Base-by-base conservation (phyloP, 2,888 invertebrate genomes). In the Plebejus argus region DNA sequence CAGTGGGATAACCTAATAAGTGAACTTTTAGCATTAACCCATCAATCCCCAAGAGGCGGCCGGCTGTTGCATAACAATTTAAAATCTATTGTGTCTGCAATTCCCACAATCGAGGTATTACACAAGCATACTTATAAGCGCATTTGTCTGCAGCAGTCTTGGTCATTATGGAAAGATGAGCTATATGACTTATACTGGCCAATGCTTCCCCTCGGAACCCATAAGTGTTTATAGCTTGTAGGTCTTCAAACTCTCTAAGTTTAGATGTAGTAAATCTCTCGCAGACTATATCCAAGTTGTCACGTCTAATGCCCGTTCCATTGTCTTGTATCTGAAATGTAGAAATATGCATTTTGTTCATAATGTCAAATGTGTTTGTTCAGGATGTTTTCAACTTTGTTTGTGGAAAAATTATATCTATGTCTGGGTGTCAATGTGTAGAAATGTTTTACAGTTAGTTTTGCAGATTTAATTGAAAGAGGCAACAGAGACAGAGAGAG, bases 181-280 rank as follows among this genome's bases (percentile, higher is more conserved):
- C 98, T 39, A 99, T 97, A 90, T 99, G 98, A 85, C 98, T 99
- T 77, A 99, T 98, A 87, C 99, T 99, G 0, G 99, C 98, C 77
- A 99, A 91, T 0, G 99, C 99, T 93, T 99, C 99, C 0, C 99
- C 99, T 45, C 99, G 95, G 92, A 99, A 99, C 0, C 99, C 99
- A 89, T 98, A 99, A 0, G 99, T 99, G 7, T 95, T 93, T 83
- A 99, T 99, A 71, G 95, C 95, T 77, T 95, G 95, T 20, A 99
- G 93, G 91, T 99, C 99, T 83, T 99, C 98, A 91, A 98, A 99
- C 82, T 96, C 95, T 74, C 95, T 91, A 28, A 99, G 91, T 90
- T 99, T 99, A 28, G 99, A 99, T 0, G 99, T 99, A 0, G 99
- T 99, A 86, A 99, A 99, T 80, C 99, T 95, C 90, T 99, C 98